Conservation (phyloP, 2,797 vertebrate genomes). For the Morus bassanus region DNA sequence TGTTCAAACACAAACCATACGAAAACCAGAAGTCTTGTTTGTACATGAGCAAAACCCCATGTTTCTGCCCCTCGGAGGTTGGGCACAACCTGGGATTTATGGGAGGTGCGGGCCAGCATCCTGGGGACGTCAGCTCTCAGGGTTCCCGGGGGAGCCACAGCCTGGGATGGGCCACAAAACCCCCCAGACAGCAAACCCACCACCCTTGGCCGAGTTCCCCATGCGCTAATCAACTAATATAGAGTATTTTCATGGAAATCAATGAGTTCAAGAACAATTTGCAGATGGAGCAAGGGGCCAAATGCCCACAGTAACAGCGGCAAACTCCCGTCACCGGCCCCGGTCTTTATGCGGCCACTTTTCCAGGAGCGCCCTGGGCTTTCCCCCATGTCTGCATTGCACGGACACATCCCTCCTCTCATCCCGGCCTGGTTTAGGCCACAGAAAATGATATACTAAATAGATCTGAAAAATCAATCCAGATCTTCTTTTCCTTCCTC, state of each 20-base stretch:
- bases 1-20: background rate
- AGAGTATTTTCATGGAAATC: background rate
- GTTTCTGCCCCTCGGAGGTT: background rate
- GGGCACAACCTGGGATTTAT: background rate
- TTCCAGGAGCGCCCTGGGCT: background rate
- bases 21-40: background rate
- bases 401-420: background rate
- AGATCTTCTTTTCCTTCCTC: background rate
- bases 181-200: background rate
- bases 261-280: background rate
- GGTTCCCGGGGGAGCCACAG: too few species aligned
- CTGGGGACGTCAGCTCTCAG: background rate
- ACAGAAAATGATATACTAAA: background rate
- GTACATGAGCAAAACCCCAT: background rate
- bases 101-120: background rate
- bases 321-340: background rate
- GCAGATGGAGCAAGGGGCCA: background rate
- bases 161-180: background rate
- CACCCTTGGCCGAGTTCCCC: background rate
- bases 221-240: background rate
- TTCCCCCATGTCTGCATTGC: background rate
- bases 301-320: rapidly evolving
- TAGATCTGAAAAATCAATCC: background rate
- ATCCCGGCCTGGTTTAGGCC: background rate
- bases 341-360: rapidly evolving